A percentile compares a stretch with the other conserved stretches of the same genome.
phyloP scores from a whole-genome alignment of 2,888 invertebrate genomes.

The Drosophila cognata region DNA sequence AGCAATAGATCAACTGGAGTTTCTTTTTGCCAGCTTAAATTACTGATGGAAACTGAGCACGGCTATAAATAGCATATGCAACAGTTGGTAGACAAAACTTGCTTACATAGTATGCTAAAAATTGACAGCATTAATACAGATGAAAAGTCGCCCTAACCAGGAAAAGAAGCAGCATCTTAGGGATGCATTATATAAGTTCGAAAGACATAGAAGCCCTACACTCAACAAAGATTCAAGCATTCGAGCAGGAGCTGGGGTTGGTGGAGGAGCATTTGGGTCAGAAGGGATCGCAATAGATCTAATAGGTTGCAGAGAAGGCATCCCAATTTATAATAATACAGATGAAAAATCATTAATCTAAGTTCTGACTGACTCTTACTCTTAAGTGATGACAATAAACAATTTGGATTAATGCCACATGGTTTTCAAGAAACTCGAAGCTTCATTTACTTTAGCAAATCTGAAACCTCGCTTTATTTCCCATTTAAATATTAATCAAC shows the following conservation, averaged over 20 bases:
- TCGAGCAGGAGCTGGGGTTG: too few species aligned
- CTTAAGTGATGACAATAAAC: neutral
- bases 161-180: too few species aligned
- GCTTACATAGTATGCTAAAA: neutral
- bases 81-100: neutral
- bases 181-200: too few species aligned
- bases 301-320: too few species aligned
- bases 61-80: neutral
- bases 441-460: neutral
- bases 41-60: neutral
- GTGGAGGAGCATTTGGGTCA: too few species aligned
- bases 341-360: too few species aligned
- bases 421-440: neutral
- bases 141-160: too few species aligned
- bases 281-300: too few species aligned
- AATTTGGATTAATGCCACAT: neutral
- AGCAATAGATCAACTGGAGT: conserved; percentile 25
- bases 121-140: neutral
- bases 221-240: too few species aligned
- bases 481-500: neutral
- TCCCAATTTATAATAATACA: too few species aligned
- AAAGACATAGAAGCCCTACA: too few species aligned
- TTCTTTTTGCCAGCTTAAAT: neutral
- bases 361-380: too few species aligned
- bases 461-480: neutral